A percentile compares a stretch with the other conserved stretches of the same genome.
Evolutionary conservation across 2,113 vertebrate species (phyloP).

Genomic region (Macquaria ambigua): DNA sequence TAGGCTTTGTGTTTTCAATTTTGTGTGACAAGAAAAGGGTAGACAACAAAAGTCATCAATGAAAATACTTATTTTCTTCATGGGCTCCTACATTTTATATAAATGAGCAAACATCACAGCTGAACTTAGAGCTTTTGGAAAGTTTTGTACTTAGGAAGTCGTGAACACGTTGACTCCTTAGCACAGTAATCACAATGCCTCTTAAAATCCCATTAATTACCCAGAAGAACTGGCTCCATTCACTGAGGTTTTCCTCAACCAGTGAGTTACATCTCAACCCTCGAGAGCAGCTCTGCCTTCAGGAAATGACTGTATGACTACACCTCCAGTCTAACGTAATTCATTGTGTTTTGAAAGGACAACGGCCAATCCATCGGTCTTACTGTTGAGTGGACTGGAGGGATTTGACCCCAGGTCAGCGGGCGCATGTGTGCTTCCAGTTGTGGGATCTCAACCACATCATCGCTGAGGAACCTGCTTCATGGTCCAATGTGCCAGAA

Average conservation of each 20-base stretch:
- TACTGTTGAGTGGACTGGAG: conserved; percentile 10
- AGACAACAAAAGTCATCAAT: background rate
- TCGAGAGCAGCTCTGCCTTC: conserved; percentile 12
- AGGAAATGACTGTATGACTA: conserved; percentile 14
- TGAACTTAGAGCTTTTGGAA: background rate
- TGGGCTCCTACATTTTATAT: background rate
- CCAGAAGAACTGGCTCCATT: conserved; percentile 3
- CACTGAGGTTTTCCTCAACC: background rate
- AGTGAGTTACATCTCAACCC: background rate
- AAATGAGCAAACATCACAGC: background rate
- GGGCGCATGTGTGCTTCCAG: conserved; percentile 17
- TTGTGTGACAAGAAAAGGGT: background rate
- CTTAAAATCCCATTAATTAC: background rate
- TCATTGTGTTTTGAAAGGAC: conserved; percentile 27
- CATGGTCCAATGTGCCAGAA: conserved; percentile 20
- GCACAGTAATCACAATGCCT: background rate
- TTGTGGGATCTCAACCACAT: conserved; percentile 44
- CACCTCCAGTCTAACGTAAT: background rate
- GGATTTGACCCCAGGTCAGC: conserved; percentile 32
- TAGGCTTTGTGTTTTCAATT: background rate
- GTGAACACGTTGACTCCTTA: background rate
- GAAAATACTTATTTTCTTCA: background rate
- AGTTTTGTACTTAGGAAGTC: background rate
- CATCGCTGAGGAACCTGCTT: conserved; percentile 22
- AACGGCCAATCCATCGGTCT: background rate